These are phyloP conservation scores for Listronotus bonariensis DNA, from an alignment of 1,140 invertebrate species.

Conservation along the genomic window DNA sequence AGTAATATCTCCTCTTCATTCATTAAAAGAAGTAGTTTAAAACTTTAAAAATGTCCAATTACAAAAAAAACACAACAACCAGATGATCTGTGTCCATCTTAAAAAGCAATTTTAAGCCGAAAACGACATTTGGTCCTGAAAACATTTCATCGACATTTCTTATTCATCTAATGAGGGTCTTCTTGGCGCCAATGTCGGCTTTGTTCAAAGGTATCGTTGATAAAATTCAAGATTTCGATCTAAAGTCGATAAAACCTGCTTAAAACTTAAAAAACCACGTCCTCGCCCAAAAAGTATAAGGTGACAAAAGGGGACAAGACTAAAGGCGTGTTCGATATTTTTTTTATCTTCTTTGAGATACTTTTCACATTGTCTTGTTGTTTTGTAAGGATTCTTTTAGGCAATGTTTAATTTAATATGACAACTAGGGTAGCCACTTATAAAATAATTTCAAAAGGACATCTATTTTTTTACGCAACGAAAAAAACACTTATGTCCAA, in stretches of 20 bases:
- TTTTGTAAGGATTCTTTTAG: too few species aligned
- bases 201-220: conserved; percentile 18
- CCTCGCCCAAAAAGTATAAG: conserved; percentile 18
- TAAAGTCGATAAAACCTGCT: conserved; percentile 24
- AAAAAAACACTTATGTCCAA: too few species aligned
- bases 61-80: conserved; percentile 14
- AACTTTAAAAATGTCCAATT: conserved; percentile 12
- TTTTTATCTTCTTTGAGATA: not conserved
- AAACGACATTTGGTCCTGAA: conserved; percentile 22
- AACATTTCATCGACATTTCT: conserved; percentile 26
- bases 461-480: too few species aligned
- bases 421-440: too few species aligned
- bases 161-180: conserved; percentile 29
- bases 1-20: too few species aligned
- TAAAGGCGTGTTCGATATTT: conserved; percentile 9
- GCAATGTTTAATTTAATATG: too few species aligned
- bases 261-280: conserved; percentile 19
- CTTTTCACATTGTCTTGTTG: not conserved
- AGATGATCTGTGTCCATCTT: conserved; percentile 12
- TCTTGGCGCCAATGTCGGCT: conserved; percentile 28
- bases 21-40: too few species aligned
- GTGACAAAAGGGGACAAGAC: conserved; percentile 20
- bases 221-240: conserved; percentile 30
- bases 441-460: too few species aligned
- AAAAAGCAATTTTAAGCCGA: conserved; percentile 3